Evolutionary conservation across 1,140 invertebrate genomes (phyloP), one percentile per base, ranked within the genome.

Genomic region (Danaus plexippus): DNA sequence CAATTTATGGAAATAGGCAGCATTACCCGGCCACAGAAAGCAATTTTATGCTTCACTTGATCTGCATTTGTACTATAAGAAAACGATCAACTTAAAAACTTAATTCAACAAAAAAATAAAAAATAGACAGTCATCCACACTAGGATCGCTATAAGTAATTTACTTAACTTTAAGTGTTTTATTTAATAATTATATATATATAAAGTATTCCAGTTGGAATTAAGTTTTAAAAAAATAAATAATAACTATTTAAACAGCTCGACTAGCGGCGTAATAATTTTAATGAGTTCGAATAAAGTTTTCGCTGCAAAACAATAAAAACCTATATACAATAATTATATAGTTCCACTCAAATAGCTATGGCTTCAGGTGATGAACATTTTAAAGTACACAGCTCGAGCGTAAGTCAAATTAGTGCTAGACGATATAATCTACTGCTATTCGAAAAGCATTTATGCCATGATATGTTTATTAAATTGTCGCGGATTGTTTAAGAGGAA

Each of bases 11-110:
- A 53, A 63, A 59, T 41, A 59, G 48, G 46, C 53, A 55, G 22
- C 47, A 53, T 57, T 47, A 58, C 13, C 40, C 49, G 47, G 51
- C 59, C 66, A 70, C 70, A 71, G 75, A 67, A 77, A 80, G 67
- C 66, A 59, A 77, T 77, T 77, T 77, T 70, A 74, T 71, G 75
- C 71, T 69, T 68, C 75, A 69, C 47, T 58, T 54, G 47, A 58
- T 59, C 47, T 22, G 47, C 13, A 11, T 44, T 44, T 43, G 41
- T 40, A 60, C 42, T 43, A 57, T 51, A 47, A 13, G 43, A 43
- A 52, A 45, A 32, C 44, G 12, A 51, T 12, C 11, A 22, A 6
- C 10, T 32, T 40, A 40, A 49, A 49, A 50, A 40, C 1, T 45
- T 45, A n/a, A 45, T 45, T 45, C 9, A 45, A 45, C 47, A 49